Conservation (phyloP, 2,797 vertebrate species). For the Danio tinwini region DNA sequence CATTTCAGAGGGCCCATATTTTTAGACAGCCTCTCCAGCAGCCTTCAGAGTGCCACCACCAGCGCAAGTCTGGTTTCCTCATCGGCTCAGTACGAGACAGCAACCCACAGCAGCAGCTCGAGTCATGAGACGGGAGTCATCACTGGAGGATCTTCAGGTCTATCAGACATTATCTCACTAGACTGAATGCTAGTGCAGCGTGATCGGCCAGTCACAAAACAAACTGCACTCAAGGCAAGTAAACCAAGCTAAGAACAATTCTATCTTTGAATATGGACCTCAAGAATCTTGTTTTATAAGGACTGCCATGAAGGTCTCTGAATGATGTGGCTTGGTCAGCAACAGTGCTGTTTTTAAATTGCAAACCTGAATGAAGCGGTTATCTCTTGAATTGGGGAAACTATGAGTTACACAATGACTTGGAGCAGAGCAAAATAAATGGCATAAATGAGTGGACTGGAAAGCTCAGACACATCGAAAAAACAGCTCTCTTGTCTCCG, state of each 20-base stretch:
- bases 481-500: background rate
- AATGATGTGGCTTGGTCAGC: slow-evolving; percentile 1
- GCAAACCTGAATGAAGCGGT: background rate
- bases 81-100: slow-evolving; percentile 85
- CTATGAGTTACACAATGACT: slow-evolving; percentile 31
- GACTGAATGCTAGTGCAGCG: slow-evolving; percentile 77
- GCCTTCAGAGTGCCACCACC: slow-evolving; percentile 84
- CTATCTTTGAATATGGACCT: slow-evolving; percentile 4
- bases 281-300: slow-evolving; percentile 31
- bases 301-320: slow-evolving; percentile 9
- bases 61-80: slow-evolving; percentile 85
- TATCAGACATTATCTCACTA: slow-evolving; percentile 91
- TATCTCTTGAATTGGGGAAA: slow-evolving; percentile 1
- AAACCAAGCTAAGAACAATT: background rate
- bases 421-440: slow-evolving; percentile 18
- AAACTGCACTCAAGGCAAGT: slow-evolving; percentile 40
- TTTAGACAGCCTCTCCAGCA: slow-evolving; percentile 91
- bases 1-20: slow-evolving; percentile 96
- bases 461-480: slow-evolving; percentile 4
- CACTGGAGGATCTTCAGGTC: slow-evolving; percentile 75
- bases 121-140: slow-evolving; percentile 85
- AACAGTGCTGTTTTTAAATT: slow-evolving; percentile 36
- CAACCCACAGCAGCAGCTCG: slow-evolving; percentile 74
- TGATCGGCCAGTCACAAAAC: slow-evolving; percentile 43
- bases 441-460: slow-evolving; percentile 33